Percentiles rank a stretch among this genome's conserved stretches.
Conservation (phyloP, 1,140 invertebrate species). For the Portunus trituberculatus region DNA sequence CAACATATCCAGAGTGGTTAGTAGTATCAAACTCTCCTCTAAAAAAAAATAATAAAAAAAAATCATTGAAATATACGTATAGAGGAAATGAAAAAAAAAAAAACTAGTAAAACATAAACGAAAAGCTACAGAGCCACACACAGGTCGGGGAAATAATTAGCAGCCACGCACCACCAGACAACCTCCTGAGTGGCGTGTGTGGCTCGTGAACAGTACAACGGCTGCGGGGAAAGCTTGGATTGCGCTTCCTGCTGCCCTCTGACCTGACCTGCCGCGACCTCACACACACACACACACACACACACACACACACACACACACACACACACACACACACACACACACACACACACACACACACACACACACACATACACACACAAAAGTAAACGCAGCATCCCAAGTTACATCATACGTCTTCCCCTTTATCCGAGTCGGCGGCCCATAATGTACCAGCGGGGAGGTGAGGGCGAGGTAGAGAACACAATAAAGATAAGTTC, state of each 20-base stretch:
- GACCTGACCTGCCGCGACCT: too few species aligned
- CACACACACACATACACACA: slow-evolving; percentile 40
- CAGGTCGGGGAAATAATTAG: too few species aligned
- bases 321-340: slow-evolving; percentile 45
- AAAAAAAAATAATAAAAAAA: too few species aligned
- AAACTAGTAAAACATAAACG: too few species aligned
- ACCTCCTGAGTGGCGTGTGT: too few species aligned
- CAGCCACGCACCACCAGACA: too few species aligned
- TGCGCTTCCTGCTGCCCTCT: neutral
- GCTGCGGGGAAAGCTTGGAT: neutral
- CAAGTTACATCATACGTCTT: slow-evolving; percentile 22
- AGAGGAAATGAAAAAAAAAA: too few species aligned
- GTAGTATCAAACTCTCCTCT: too few species aligned
- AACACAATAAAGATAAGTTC: slow-evolving; percentile 24
- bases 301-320: neutral
- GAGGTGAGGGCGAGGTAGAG: slow-evolving; percentile 16
- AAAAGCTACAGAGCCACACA: too few species aligned
- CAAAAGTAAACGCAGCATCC: neutral
- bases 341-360: slow-evolving; percentile 45
- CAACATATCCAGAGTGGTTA: neutral
- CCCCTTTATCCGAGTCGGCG: slow-evolving; percentile 8
- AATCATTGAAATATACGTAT: too few species aligned
- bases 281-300: neutral
- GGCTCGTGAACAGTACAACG: neutral
- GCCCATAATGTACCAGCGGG: slow-evolving; percentile 9